phyloP scores from a whole-genome alignment of 2,888 invertebrate species.

The Drosophila fungiperda region DNA sequence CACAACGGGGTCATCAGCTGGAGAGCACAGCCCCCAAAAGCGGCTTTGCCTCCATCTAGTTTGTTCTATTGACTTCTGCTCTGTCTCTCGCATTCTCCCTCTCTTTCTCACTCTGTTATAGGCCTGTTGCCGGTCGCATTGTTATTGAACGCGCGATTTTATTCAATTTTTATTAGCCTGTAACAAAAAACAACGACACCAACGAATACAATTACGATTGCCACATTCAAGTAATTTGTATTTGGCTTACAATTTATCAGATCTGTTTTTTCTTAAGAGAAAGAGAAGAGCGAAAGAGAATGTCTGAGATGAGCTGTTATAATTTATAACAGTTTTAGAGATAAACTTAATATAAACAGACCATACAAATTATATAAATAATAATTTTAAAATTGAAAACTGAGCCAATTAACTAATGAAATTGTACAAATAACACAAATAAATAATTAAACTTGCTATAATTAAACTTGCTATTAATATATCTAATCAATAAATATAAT shows the following conservation, averaged over 20 bases:
- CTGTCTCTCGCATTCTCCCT: background rate
- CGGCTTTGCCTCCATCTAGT: slow-evolving; percentile 16
- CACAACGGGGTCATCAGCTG: slow-evolving; percentile 56
- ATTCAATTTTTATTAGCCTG: slow-evolving; percentile 73
- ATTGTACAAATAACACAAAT: background rate
- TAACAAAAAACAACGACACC: slow-evolving; percentile 29
- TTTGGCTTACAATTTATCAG: slow-evolving; percentile 31
- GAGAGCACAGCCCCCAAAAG: slow-evolving; percentile 41
- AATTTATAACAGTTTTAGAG: background rate
- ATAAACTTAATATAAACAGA: slow-evolving; percentile 9
- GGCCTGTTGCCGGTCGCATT: slow-evolving; percentile 8
- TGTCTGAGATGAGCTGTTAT: background rate
- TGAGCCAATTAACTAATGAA: background rate
- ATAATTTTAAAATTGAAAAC: background rate
- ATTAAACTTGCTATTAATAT: background rate
- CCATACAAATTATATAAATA: background rate
- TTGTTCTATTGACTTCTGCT: slow-evolving; percentile 1
- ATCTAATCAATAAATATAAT: background rate
- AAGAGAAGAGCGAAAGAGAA: background rate
- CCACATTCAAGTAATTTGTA: slow-evolving; percentile 35
- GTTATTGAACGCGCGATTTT: slow-evolving; percentile 75
- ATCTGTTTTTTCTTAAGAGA: slow-evolving; percentile 16
- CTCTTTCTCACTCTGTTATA: background rate
- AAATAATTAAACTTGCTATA: too few relatives aligned
- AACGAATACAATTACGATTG: slow-evolving; percentile 18